Conservation (phyloP, 2,113 vertebrate genomes). For the Phoenicopterus ruber region DNA sequence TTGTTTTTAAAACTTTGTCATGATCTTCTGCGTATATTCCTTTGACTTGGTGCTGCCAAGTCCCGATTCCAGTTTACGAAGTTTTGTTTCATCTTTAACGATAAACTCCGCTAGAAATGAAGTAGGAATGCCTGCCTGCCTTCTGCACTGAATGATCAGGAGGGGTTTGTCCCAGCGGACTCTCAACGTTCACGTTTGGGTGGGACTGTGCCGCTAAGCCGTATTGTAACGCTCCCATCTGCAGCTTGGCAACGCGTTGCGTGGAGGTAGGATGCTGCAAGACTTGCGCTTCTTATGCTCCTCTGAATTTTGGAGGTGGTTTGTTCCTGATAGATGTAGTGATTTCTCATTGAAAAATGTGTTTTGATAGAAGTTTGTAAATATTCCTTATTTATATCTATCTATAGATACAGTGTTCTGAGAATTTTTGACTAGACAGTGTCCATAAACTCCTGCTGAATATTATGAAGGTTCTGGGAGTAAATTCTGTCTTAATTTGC, state of each 20-base stretch:
- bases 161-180: background rate
- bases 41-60: background rate
- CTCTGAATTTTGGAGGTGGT: background rate
- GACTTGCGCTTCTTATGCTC: background rate
- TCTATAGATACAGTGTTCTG: background rate
- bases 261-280: fast-evolving
- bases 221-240: fast-evolving
- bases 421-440: background rate
- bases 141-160: too few species aligned
- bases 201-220: background rate
- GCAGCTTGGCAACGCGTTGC: background rate
- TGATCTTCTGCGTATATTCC: background rate
- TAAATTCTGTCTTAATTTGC: background rate
- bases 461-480: background rate
- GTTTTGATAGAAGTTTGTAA: background rate
- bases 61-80: background rate
- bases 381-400: background rate
- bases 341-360: background rate
- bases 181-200: fast-evolving
- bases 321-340: background rate
- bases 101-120: background rate
- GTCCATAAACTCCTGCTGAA: background rate
- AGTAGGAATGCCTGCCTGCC: background rate
- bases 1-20: background rate
- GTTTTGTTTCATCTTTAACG: background rate